Base-by-base conservation (phyloP, 92 coral and sea anemone species). In the Umimayanthus chanpuru region DNA sequence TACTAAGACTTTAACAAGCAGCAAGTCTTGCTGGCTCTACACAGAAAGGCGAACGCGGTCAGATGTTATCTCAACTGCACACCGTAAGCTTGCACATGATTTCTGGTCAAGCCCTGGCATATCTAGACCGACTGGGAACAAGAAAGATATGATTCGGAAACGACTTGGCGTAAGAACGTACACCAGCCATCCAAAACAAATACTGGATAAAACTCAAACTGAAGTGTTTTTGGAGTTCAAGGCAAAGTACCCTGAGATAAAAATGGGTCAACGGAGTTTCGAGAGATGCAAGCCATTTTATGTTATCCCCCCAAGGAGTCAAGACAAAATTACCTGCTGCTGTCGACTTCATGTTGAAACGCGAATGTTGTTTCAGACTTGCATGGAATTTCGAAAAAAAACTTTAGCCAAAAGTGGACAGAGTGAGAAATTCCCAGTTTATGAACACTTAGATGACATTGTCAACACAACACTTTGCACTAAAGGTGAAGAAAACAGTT, bases 251-350 rank as follows among this genome's bases (percentile, higher is more conserved):
- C 94, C 93, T 9, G 89, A 89, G 2, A 78, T 91, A 38, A 88
- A 88, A 79, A 91, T 91, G 90, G 85, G 90, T 20, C 92, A 91
- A 68, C 78, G 92, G 41, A 55, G 50, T 50, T 91, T 93, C 77
- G 92, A 93, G 65, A 82, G 64, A 29, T 93, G 94, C 76, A 91
- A 89, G 66, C 94, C 96, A 11, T 85, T 93, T 86, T 94, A 75
- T 67, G 91, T 92, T 10, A 79, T 89, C 67, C 92, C 92, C 26
- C 88, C 90, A 15, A 73, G 86, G n/a, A 29, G 76, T 30, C 81
- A 77, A 71, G 90, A 92, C 88, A 73, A 86, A 28, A 83, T 41
- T 67, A 81, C 92, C 40, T 90, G 92, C 87, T 87, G 94, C 76
- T 87, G 92, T 84, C 6, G 88, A 30, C 65, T 86, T 41, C 94